These are phyloP conservation scores for Argyra leucocephala DNA, from an alignment of 2,888 invertebrate genomes.

Conservation along the genomic window DNA sequence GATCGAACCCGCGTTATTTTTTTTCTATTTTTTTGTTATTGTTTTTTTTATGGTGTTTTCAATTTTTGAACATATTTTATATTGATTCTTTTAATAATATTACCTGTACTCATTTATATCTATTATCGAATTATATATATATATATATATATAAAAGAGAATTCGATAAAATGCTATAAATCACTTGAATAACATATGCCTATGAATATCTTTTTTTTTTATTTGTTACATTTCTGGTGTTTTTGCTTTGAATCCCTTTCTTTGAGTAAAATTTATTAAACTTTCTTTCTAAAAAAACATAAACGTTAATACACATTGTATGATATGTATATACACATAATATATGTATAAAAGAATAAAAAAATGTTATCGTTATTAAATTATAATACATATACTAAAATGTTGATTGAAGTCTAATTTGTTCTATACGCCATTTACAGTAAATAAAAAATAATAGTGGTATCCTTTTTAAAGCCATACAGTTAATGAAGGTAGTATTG, in stretches of 20 bases:
- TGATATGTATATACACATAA: too few species aligned
- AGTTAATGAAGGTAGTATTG: too few species aligned
- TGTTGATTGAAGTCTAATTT: too few species aligned
- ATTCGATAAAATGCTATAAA: neutral
- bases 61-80: neutral
- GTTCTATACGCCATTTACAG: too few species aligned
- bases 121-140: neutral
- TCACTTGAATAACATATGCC: neutral
- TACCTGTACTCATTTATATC: constrained; percentile 6
- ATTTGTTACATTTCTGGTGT: too few species aligned
- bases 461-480: too few species aligned
- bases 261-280: neutral
- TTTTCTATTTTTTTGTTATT: neutral
- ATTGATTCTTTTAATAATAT: neutral
- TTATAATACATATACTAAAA: neutral
- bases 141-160: neutral
- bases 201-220: too few species aligned
- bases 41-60: neutral
- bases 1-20: neutral
- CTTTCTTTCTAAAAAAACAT: neutral
- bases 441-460: too few species aligned
- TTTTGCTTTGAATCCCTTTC: neutral
- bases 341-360: neutral
- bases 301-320: neutral
- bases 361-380: neutral